Base-by-base conservation (phyloP, 2,888 invertebrate species). In the Rhingia campestris region DNA sequence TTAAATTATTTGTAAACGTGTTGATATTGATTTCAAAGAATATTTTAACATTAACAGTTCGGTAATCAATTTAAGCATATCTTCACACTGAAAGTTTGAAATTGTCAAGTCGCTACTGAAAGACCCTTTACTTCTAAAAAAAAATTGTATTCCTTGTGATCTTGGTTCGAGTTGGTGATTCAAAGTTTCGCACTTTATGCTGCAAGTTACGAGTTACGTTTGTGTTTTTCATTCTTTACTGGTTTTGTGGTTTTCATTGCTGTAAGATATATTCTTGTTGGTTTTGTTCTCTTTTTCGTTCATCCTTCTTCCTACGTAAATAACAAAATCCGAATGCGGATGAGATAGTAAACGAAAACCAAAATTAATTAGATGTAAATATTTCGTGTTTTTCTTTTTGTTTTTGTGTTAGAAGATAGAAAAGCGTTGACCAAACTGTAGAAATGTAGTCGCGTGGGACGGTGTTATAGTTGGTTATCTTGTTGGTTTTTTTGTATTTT, bases 111-210 rank as follows among this genome's bases (percentile, higher is more conserved):
- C 22, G 22, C 22, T 22, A 22, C 1, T 22, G 1, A 22, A 22
- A 22, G 22, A 22, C 22, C 22, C 6, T 7, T 30, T 30, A 10
- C 22, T 22, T 22, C 2, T 49, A 30, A 9, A 10, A 30, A 6
- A 43, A 43, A 6, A 45, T 12, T 43, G 12, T 49, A 77, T 74
- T 74, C 63, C 63, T 75, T 66, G 58, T 64, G 45, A 72, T 67
- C 61, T 69, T 79, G 82, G 79, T 84, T 10, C 72, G 74, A 69
- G 73, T 82, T 74, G 67, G 56, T 84, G 66, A 70, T 84, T 84
- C 80, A 74, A 70, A 84, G 84, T 84, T 74, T 80, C 80, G 80
- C 80, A 80, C 74, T 84, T 84, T 84, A 84, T 84, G 84, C 84
- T 84, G 84, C 84, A 80, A 80, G 74, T 74, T 56, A n/a, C 7